A percentile compares a stretch with the other conserved stretches of the same genome.
phyloP scores from a whole-genome alignment of 2,797 vertebrate genomes.

The Tenualosa thibaudeaui region DNA sequence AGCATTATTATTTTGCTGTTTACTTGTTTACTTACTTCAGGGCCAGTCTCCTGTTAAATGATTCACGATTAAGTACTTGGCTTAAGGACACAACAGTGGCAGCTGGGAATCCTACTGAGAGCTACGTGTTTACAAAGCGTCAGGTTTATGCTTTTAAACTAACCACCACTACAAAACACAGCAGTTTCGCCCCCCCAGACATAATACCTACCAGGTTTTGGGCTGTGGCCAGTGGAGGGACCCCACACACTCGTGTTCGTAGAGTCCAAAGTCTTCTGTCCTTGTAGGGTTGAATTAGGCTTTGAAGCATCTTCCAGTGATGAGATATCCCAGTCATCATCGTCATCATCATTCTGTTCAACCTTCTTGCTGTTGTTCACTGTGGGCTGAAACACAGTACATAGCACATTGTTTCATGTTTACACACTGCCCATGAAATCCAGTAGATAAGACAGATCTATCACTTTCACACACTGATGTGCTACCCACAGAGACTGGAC shows the following conservation, averaged over 20 bases:
- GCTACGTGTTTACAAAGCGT: too few species aligned
- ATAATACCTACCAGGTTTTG: slow-evolving; percentile 67
- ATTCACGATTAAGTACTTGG: too few species aligned
- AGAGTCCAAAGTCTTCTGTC: slow-evolving; percentile 73
- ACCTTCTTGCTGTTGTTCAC: slow-evolving; percentile 69
- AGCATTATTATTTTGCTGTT: too few species aligned
- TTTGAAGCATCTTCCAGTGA: slow-evolving; percentile 81
- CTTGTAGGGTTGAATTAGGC: slow-evolving; percentile 54
- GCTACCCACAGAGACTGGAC: not conserved
- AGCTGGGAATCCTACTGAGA: too few species aligned
- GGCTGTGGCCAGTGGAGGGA: slow-evolving; percentile 63
- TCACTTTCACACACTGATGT: not conserved
- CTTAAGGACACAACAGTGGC: too few species aligned
- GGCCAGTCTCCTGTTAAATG: too few species aligned
- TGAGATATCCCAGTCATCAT: slow-evolving; percentile 83
- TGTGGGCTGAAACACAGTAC: slow-evolving; percentile 66
- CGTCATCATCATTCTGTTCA: slow-evolving; percentile 70
- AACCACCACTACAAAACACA: not conserved
- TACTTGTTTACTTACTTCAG: too few species aligned
- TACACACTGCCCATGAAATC: too few species aligned
- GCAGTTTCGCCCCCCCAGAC: too few species aligned
- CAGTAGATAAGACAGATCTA: not conserved
- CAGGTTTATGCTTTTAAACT: too few species aligned
- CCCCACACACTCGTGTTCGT: slow-evolving; percentile 82
- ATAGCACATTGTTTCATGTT: not conserved